Conservation (phyloP, 2,113 vertebrate genomes). For the Cynocephalus volans region DNA sequence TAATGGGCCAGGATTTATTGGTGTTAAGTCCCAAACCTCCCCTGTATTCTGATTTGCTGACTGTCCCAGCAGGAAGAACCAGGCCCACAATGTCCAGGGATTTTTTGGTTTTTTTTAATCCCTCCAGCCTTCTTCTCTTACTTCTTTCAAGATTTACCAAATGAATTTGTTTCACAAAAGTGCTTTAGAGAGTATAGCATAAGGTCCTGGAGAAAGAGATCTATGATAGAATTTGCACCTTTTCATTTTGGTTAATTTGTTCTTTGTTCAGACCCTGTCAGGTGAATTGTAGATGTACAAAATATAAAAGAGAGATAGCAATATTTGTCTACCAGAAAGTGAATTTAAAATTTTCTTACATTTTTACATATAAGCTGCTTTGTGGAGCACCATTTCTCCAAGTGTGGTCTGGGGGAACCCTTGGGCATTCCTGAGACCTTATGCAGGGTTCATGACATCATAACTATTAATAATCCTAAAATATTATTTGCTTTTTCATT, state of each 20-base stretch:
- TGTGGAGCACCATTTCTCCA: neutral
- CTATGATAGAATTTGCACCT: neutral
- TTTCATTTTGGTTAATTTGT: slow-evolving; percentile 11
- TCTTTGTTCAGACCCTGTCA: neutral
- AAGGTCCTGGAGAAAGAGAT: slow-evolving; percentile 14
- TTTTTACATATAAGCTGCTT: neutral
- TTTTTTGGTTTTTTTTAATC: neutral
- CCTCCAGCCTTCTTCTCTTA: neutral
- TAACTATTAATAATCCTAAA: slow-evolving; percentile 34
- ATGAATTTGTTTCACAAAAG: neutral
- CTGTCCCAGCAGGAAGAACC: neutral
- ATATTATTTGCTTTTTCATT: neutral
- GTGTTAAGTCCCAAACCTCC: neutral
- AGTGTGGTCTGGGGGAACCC: neutral
- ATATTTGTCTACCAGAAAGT: slow-evolving; percentile 28
- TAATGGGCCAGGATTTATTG: neutral
- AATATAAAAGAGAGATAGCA: neutral
- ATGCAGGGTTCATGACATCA: neutral
- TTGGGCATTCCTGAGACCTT: neutral
- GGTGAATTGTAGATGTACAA: neutral
- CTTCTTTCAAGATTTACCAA: slow-evolving; percentile 2
- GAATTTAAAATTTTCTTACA: neutral
- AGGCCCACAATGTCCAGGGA: neutral
- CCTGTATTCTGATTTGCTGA: neutral
- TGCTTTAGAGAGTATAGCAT: neutral